Percentiles rank a stretch among this genome's conserved stretches.
Evolutionary conservation across 2,888 invertebrate genomes (phyloP).

Genomic region (Endotricha flammealis): DNA sequence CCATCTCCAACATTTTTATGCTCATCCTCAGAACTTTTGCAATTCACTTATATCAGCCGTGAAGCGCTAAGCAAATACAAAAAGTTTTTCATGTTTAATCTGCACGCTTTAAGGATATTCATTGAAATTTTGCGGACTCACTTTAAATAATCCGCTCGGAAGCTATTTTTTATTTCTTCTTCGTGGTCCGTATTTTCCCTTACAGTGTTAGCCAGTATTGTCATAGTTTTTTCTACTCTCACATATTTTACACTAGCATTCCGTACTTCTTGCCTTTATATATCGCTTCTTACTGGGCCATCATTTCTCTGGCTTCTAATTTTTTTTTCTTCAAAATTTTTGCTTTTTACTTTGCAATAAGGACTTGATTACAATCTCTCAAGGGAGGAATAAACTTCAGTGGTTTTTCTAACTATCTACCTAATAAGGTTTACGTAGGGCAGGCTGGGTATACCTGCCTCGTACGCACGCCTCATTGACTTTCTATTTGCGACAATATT

Average conservation of each 20-base stretch:
- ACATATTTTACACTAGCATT: too few relatives aligned
- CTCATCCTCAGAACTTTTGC: constrained; percentile 74
- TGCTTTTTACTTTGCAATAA: too few relatives aligned
- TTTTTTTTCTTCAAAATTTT: too few relatives aligned
- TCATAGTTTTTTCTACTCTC: too few relatives aligned
- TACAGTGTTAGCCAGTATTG: too few relatives aligned
- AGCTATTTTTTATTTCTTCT: constrained; percentile 52
- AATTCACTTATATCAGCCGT: constrained; percentile 77
- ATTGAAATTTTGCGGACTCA: constrained; percentile 67
- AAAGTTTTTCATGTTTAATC: constrained; percentile 74
- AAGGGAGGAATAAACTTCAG: background rate
- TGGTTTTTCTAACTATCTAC: constrained; percentile 1
- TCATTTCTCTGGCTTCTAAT: too few relatives aligned
- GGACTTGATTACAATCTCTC: background rate
- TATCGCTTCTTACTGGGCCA: too few relatives aligned
- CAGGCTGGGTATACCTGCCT: background rate
- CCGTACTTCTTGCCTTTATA: too few relatives aligned
- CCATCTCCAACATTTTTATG: constrained; percentile 68
- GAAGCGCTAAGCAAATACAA: constrained; percentile 75
- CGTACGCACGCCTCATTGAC: background rate
- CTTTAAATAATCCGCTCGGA: constrained; percentile 66
- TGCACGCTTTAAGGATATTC: constrained; percentile 70
- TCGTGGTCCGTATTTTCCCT: constrained; percentile 31
- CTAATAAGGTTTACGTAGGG: constrained; percentile 2
- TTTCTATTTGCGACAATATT: background rate